A percentile compares a stretch with the other conserved stretches of the same genome.
Evolutionary conservation across 2,113 vertebrate species (phyloP).

Genomic region (Bettongia penicillata): DNA sequence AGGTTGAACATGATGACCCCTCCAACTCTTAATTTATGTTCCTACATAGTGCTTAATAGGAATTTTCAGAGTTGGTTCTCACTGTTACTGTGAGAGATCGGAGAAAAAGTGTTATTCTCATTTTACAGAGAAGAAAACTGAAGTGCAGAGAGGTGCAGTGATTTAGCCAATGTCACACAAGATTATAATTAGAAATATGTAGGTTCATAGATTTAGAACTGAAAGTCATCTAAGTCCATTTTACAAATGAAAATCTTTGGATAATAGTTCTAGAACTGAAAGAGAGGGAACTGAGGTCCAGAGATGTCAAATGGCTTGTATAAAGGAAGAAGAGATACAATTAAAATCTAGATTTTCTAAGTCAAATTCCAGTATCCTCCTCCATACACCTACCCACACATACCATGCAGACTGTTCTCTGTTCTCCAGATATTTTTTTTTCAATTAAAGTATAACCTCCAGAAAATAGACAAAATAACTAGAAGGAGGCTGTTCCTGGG

Average conservation of each 20-base stretch:
- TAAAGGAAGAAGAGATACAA: not conserved
- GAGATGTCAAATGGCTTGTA: not conserved
- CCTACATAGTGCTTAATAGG: not conserved
- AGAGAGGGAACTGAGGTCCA: not conserved
- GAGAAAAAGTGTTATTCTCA: not conserved
- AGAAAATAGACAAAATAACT: not conserved
- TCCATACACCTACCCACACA: not conserved
- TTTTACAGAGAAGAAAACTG: no score
- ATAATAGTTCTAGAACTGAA: not conserved
- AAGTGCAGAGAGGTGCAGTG: not conserved
- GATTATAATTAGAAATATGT: not conserved
- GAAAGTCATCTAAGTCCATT: not conserved
- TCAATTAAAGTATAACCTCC: not conserved
- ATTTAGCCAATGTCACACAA: not conserved
- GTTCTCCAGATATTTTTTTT: not conserved
- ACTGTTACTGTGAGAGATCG: not conserved
- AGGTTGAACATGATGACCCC: not conserved
- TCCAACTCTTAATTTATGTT: not conserved
- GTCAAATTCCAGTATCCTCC: not conserved
- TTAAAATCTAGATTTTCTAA: not conserved
- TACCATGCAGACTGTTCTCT: not conserved
- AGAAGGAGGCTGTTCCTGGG: not conserved
- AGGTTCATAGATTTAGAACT: no score
- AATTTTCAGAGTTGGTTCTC: not conserved
- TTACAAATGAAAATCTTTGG: not conserved